These are phyloP conservation scores for Metopia argyrocephala DNA, from an alignment of 2,888 invertebrate species.

Conservation along the genomic window DNA sequence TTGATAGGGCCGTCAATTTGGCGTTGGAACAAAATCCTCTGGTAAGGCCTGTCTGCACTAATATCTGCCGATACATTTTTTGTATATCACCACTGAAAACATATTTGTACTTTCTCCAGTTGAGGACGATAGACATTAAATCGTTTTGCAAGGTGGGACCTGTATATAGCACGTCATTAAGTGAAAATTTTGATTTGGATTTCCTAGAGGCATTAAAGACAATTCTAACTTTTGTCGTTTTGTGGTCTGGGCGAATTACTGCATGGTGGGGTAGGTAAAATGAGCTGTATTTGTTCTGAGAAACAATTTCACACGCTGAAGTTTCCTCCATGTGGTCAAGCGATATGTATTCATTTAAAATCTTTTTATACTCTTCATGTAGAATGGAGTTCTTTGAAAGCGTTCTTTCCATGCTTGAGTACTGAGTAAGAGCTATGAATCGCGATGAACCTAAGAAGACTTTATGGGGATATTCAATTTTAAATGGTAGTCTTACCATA, in stretches of 20 bases:
- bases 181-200: neutral
- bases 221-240: no score
- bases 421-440: neutral
- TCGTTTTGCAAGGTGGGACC: conserved; percentile 58
- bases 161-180: no score
- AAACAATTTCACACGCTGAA: neutral
- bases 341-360: conserved; percentile 23
- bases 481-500: conserved; percentile 28
- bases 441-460: neutral
- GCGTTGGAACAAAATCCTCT: no score
- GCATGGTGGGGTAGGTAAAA: conserved; percentile 61
- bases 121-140: conserved; percentile 28
- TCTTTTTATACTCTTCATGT: neutral
- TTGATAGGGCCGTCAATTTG: no score
- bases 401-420: no score
- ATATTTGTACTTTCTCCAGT: conserved; percentile 46
- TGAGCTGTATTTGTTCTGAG: neutral
- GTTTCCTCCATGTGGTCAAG: no score
- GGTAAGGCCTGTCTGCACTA: conserved; percentile 38
- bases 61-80: conserved; percentile 42
- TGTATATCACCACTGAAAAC: conserved; percentile 61
- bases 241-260: conserved; percentile 48
- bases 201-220: conserved; percentile 41
- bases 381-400: neutral
- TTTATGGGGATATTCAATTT: conserved; percentile 5